phyloP scores from a whole-genome alignment of 2,797 vertebrate species.

The Cichlasoma orientale region DNA sequence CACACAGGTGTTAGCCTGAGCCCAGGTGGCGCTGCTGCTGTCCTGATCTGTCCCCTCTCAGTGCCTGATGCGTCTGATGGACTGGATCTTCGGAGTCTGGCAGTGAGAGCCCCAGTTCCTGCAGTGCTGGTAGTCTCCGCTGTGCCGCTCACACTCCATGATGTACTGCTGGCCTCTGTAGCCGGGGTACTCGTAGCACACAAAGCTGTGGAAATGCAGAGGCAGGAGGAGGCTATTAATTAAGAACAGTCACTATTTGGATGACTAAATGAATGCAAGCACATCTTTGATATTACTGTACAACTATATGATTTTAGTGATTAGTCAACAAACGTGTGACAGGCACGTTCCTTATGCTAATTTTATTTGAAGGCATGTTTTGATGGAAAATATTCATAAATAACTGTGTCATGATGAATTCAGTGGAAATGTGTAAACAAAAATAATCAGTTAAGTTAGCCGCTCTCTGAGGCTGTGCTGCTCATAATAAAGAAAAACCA shows the following conservation, averaged over 20 bases:
- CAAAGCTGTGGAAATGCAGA: constrained; percentile 71
- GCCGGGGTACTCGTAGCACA: constrained; percentile 86
- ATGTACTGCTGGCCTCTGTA: constrained; percentile 88
- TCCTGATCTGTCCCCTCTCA: constrained; percentile 49
- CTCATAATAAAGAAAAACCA: neutral
- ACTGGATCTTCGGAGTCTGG: constrained; percentile 87
- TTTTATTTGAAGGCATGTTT: neutral
- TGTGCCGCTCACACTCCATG: constrained; percentile 87
- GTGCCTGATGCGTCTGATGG: constrained; percentile 85
- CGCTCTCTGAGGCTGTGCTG: neutral
- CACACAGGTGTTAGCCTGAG: constrained; percentile 19
- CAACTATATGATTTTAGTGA: neutral
- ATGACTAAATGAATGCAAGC: neutral
- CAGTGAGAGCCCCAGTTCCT: constrained; percentile 85
- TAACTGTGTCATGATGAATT: neutral
- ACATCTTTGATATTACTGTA: neutral
- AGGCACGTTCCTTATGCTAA: neutral
- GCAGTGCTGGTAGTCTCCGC: constrained; percentile 86
- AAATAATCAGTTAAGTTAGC: neutral
- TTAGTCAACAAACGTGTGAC: neutral
- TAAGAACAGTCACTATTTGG: neutral
- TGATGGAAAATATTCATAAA: neutral
- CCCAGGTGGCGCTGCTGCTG: neutral
- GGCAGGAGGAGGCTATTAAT: neutral
- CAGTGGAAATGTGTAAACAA: constrained; percentile 1